Evolutionary conservation across 2,113 vertebrate genomes (phyloP).

Genomic region (Saguinus midas): DNA sequence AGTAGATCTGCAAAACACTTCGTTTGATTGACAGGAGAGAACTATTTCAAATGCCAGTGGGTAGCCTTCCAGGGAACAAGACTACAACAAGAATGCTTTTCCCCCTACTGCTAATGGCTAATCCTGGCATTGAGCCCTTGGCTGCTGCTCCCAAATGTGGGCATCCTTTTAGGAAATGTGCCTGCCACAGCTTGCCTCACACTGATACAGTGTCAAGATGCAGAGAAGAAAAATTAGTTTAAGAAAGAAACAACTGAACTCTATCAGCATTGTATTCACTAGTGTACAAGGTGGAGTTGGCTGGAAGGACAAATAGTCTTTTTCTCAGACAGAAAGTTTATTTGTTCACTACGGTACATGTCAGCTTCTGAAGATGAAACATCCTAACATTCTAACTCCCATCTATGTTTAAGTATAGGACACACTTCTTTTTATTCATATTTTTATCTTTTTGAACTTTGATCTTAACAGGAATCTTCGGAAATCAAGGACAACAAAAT

Average conservation of each 20-base stretch:
- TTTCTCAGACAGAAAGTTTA: constrained; percentile 62
- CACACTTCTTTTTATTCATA: not conserved
- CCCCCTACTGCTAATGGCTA: constrained; percentile 57
- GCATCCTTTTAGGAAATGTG: constrained; percentile 71
- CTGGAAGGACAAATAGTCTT: constrained; percentile 8
- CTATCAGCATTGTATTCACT: constrained; percentile 55
- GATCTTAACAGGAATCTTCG: not conserved
- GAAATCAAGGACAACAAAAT: constrained; percentile 27
- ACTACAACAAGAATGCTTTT: constrained; percentile 54
- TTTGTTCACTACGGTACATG: constrained; percentile 55
- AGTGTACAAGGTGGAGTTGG: constrained; percentile 36
- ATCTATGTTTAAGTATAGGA: not conserved
- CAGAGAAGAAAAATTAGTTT: constrained; percentile 72
- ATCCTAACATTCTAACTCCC: not conserved
- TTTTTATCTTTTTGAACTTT: not conserved
- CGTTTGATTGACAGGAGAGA: constrained; percentile 60
- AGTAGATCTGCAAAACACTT: constrained; percentile 55
- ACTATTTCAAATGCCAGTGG: constrained; percentile 69
- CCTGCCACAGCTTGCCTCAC: constrained; percentile 65
- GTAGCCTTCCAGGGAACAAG: constrained; percentile 69
- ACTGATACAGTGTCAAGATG: constrained; percentile 73
- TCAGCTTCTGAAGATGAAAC: constrained; percentile 44
- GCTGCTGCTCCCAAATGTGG: constrained; percentile 61
- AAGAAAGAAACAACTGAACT: constrained; percentile 54
- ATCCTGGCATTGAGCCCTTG: constrained; percentile 62